A percentile compares a stretch with the other conserved stretches of the same genome.
Evolutionary conservation across 2,113 vertebrate species (phyloP).

Genomic region (Papio anubis): DNA sequence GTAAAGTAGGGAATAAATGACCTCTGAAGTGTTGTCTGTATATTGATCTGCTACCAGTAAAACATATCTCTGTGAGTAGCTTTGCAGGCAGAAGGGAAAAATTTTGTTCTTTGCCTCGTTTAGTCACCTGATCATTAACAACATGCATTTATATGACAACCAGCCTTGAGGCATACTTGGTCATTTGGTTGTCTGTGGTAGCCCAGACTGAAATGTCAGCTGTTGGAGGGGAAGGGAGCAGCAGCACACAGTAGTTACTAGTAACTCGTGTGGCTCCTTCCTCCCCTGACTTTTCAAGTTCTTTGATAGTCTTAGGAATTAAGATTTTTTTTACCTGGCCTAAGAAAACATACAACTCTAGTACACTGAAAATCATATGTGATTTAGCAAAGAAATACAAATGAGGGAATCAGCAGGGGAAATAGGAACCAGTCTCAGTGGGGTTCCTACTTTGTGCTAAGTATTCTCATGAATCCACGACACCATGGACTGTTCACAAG

Average conservation of each 20-base stretch:
- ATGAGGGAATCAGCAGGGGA: neutral
- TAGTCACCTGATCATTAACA: neutral
- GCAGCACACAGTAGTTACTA: neutral
- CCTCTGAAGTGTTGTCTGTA: neutral
- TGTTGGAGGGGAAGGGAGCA: neutral
- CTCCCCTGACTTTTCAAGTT: neutral
- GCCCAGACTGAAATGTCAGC: neutral
- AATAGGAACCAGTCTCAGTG: neutral
- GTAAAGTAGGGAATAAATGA: neutral
- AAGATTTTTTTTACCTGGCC: neutral
- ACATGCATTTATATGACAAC: neutral
- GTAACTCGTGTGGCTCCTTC: neutral
- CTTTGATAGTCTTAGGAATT: slow-evolving; percentile 9
- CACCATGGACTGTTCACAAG: neutral
- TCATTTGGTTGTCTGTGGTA: neutral
- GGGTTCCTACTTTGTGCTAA: neutral
- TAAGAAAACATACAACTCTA: neutral
- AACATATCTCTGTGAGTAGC: neutral
- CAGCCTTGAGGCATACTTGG: neutral
- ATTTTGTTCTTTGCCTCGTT: neutral
- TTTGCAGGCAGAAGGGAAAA: neutral
- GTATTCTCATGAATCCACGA: neutral
- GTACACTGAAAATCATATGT: neutral
- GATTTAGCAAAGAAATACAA: neutral
- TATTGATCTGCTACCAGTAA: neutral